Percentiles rank a stretch among this genome's conserved stretches.
phyloP scores from a whole-genome alignment of 2,888 invertebrate species.

The Scaptomyza caliginosa region DNA sequence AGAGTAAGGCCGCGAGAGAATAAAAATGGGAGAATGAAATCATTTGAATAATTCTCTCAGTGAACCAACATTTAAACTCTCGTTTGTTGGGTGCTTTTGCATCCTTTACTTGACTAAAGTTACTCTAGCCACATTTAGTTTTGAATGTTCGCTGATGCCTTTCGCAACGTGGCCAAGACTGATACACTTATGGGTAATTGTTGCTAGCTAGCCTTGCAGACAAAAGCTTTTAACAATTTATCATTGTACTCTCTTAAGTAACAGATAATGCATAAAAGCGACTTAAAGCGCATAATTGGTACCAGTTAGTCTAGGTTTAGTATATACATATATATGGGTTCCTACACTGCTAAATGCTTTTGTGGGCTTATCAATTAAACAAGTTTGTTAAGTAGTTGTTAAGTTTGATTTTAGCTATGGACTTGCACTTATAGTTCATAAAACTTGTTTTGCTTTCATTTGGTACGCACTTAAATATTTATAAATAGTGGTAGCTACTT shows the following conservation, averaged over 20 bases:
- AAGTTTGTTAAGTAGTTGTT: not conserved
- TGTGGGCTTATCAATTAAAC: not conserved
- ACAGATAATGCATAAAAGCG: not conserved
- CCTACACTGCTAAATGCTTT: not conserved
- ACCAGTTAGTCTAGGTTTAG: too few species aligned
- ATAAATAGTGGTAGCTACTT: not conserved
- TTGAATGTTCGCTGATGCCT: constrained; percentile 6
- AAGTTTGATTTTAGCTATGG: too few species aligned
- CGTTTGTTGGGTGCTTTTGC: not conserved
- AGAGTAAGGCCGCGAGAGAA: not conserved
- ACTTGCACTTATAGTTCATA: not conserved
- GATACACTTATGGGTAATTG: not conserved
- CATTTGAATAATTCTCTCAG: constrained; percentile 1
- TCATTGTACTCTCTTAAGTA: not conserved
- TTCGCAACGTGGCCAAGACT: constrained; percentile 21
- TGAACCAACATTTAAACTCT: not conserved
- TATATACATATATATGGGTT: too few species aligned
- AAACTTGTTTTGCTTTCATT: not conserved
- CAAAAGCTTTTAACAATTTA: not conserved
- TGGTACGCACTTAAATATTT: not conserved
- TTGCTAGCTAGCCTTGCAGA: not conserved
- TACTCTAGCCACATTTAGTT: constrained; percentile 32
- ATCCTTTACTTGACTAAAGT: not conserved
- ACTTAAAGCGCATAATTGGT: not conserved
- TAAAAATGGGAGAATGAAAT: not conserved